Evolutionary conservation across 2,113 vertebrate species (phyloP).

Genomic region (Nematolebias whitei): DNA sequence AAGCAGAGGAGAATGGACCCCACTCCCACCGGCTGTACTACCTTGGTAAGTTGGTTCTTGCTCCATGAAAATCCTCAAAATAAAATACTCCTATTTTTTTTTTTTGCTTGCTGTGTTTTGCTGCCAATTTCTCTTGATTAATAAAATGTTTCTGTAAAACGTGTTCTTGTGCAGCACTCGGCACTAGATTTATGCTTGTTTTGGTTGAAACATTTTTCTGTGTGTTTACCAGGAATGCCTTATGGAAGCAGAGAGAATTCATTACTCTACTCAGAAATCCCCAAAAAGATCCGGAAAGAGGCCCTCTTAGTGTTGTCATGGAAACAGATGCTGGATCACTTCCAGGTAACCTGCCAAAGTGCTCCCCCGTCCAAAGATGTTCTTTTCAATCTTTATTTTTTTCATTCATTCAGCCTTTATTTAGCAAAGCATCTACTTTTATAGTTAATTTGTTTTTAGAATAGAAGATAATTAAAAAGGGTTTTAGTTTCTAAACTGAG

Average conservation of each 20-base stretch:
- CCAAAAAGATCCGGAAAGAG: slow-evolving; percentile 95
- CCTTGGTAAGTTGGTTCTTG: slow-evolving; percentile 82
- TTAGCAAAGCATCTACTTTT: too few species aligned
- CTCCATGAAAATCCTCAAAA: background rate
- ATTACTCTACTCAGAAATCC: slow-evolving; percentile 96
- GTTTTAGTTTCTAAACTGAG: too few species aligned
- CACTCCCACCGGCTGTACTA: slow-evolving; percentile 97
- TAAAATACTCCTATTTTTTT: background rate
- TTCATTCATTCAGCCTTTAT: too few species aligned
- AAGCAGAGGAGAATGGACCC: slow-evolving; percentile 89
- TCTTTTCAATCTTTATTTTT: too few species aligned
- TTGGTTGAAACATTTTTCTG: slow-evolving; percentile 1
- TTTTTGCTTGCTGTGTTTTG: background rate
- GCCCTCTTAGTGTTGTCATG: slow-evolving; percentile 92
- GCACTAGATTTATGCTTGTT: background rate
- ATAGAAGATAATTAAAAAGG: too few species aligned
- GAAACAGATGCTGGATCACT: slow-evolving; percentile 99
- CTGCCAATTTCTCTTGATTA: background rate
- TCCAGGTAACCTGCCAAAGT: slow-evolving; percentile 88
- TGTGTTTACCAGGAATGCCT: slow-evolving; percentile 87
- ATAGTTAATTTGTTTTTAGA: too few species aligned
- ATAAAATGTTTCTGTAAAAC: background rate
- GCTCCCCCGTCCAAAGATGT: too few species aligned
- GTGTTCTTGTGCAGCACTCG: background rate
- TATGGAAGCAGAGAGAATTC: slow-evolving; percentile 98